Evolutionary conservation across 2,113 vertebrate species (phyloP).

Genomic region (Formicarius rufipectus): DNA sequence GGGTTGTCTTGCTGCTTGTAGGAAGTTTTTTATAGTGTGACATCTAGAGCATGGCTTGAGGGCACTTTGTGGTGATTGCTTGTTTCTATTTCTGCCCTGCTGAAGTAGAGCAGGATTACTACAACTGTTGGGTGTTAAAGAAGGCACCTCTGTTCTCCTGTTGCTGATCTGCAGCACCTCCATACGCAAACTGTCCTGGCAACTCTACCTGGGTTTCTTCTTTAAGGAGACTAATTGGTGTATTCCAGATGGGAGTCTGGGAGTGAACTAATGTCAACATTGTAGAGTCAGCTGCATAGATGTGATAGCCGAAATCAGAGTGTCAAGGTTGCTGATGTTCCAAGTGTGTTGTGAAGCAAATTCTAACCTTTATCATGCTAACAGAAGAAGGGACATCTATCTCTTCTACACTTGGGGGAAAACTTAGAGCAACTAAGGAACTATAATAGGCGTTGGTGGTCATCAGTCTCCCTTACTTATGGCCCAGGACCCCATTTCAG

Average conservation of each 20-base stretch:
- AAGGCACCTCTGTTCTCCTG: background rate
- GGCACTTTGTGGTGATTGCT: background rate
- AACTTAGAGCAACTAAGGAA: background rate
- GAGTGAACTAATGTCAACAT: background rate
- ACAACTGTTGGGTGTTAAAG: background rate
- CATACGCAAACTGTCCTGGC: background rate
- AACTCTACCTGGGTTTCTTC: background rate
- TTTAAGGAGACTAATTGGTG: background rate
- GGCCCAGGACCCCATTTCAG: background rate
- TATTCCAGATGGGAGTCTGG: rapidly evolving
- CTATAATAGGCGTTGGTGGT: background rate
- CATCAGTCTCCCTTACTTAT: rapidly evolving
- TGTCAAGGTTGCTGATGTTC: background rate
- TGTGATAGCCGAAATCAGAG: rapidly evolving
- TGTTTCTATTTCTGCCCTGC: background rate
- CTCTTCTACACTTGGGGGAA: background rate
- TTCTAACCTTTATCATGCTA: background rate
- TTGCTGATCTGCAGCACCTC: background rate
- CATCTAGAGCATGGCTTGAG: background rate
- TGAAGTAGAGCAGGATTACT: background rate
- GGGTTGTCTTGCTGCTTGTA: background rate
- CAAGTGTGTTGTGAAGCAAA: background rate
- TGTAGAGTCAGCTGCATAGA: background rate
- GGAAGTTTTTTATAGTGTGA: background rate
- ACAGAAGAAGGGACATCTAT: background rate